A percentile compares a stretch with the other conserved stretches of the same genome.
Conservation (phyloP, 1,140 invertebrate genomes). For the Aphidius gifuensis region DNA sequence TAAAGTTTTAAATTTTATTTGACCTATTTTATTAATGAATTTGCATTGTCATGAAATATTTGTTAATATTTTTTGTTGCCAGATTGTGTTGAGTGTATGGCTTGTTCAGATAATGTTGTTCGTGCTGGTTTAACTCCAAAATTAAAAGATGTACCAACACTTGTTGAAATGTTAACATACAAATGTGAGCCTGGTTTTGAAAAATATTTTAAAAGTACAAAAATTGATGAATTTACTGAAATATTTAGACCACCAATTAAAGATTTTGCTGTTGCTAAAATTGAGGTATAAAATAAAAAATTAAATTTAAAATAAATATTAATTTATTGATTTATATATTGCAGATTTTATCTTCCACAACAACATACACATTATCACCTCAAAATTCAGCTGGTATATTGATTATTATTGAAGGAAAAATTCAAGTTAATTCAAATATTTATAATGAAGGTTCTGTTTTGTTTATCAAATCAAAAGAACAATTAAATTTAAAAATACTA, state of each 20-base stretch:
- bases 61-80: slow-evolving; percentile 40
- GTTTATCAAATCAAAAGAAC: slow-evolving; percentile 60
- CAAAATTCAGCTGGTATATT: slow-evolving; percentile 65
- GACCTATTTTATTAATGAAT: slow-evolving; percentile 1
- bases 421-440: slow-evolving; percentile 57
- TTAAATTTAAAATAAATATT: background rate
- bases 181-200: slow-evolving; percentile 60
- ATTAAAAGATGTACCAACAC: slow-evolving; percentile 85
- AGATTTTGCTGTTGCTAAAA: slow-evolving; percentile 86
- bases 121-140: slow-evolving; percentile 95
- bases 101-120: slow-evolving; percentile 97
- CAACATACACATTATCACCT: slow-evolving; percentile 56
- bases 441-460: slow-evolving; percentile 58
- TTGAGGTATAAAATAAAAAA: slow-evolving; percentile 47
- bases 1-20: slow-evolving; percentile 44
- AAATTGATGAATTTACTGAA: slow-evolving; percentile 67
- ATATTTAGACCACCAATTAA: slow-evolving; percentile 80
- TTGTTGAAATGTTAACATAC: slow-evolving; percentile 83
- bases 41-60: background rate
- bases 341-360: slow-evolving; percentile 56
- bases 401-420: slow-evolving; percentile 61
- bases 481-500: slow-evolving; percentile 53
- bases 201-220: slow-evolving; percentile 66
- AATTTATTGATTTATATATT: slow-evolving; percentile 31
- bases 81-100: slow-evolving; percentile 99